Evolutionary conservation across 2,888 invertebrate species (phyloP).

Genomic region (Drosophila phalerata): DNA sequence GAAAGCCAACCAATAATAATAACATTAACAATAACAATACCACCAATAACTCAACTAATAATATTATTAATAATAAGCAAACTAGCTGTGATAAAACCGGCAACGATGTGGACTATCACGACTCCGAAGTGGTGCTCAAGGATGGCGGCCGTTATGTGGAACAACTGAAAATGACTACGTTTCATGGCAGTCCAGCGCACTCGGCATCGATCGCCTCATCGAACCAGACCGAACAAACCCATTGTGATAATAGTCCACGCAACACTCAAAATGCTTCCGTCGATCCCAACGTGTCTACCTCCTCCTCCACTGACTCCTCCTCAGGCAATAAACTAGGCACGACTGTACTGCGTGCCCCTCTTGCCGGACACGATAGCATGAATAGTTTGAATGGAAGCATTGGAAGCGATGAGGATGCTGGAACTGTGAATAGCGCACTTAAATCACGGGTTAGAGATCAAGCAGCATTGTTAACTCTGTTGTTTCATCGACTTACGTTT

Average conservation of each 20-base stretch:
- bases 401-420: slow-evolving; percentile 60
- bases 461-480: slow-evolving; percentile 49
- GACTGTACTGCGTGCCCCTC: slow-evolving; percentile 54
- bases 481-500: slow-evolving; percentile 59
- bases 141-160: slow-evolving; percentile 66
- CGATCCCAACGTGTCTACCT: slow-evolving; percentile 38
- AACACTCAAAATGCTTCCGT: slow-evolving; percentile 44
- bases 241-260: slow-evolving; percentile 72
- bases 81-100: slow-evolving; percentile 76
- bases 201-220: slow-evolving; percentile 75
- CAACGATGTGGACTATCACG: slow-evolving; percentile 64
- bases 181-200: slow-evolving; percentile 75
- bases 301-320: slow-evolving; percentile 9
- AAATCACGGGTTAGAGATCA: slow-evolving; percentile 84
- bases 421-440: slow-evolving; percentile 77
- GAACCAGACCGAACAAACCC: slow-evolving; percentile 83
- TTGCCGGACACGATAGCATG: slow-evolving; percentile 70
- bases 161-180: slow-evolving; percentile 72
- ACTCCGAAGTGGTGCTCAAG: slow-evolving; percentile 73
- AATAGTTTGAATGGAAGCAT: slow-evolving; percentile 60
- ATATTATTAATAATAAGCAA: slow-evolving; percentile 53
- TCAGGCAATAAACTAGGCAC: slow-evolving; percentile 7
- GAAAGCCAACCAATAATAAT: slow-evolving; percentile 70
- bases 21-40: slow-evolving; percentile 67
- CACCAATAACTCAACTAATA: slow-evolving; percentile 53